Evolutionary conservation across 2,113 vertebrate species (phyloP), one percentile per base, ranked within the genome.

Genomic region (Toxotes chatareus): DNA sequence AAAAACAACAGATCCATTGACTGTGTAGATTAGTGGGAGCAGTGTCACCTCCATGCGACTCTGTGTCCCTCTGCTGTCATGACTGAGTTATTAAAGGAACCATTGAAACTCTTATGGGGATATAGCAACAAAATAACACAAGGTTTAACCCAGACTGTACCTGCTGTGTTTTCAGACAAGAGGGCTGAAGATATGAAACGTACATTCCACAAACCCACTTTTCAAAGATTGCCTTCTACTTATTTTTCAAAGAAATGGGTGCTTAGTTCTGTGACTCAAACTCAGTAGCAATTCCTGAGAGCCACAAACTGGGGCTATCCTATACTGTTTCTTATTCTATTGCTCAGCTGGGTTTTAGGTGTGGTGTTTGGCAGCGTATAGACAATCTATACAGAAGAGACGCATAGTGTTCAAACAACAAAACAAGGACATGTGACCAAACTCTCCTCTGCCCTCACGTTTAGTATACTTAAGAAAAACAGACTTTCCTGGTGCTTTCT

Each of bases 391-490:
- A 32, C 21, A 62, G 11, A 76, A 68, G 9, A 27, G 44, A 73
- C 27, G 69, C 46, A 66, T 31, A 40, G 5, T 1, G 1, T 23
- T 59, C 42, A 74, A 7, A 66, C 34, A 73, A 67, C 31, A 27
- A 61, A 53, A 31, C 13, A 61, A 31, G 42, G 16, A 78, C 21
- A 19, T 79, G 65, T 36, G 60, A 76, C 38, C 44, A 84, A 47
- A 42, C 56, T 70, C 10, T 4, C 17, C 47, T 44, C 69, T 42
- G 12, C 21, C n/a, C 59, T 55, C 17, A 2, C 8, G 46, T 63
- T 64, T 23, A 13, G 61, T 62, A 40, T 61, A 13, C 14, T 7
- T 42, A 7, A 19, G 31, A 38, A 8, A 61, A 36, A 21, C 59
- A 46, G 11, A 27, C 21, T 31, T 61, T 27, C 57, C 36, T 49